Percentiles rank a stretch among this genome's conserved stretches.
Evolutionary conservation across 2,888 invertebrate species (phyloP).

Genomic region (Glaucopsyche alexis): DNA sequence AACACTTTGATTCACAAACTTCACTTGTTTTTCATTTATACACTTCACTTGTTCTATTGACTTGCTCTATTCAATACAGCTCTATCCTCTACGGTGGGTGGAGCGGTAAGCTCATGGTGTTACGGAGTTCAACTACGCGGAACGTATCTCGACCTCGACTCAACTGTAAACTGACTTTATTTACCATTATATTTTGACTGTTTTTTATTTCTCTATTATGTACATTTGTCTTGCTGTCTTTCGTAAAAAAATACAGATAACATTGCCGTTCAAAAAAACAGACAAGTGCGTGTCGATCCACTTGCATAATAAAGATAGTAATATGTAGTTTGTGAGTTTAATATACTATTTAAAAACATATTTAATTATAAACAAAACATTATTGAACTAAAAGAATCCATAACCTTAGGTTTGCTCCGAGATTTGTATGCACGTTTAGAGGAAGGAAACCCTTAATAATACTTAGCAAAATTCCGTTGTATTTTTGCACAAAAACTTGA

Average conservation of each 20-base stretch:
- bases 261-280: not conserved
- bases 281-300: not conserved
- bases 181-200: slow-evolving; percentile 3
- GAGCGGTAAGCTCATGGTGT: not conserved
- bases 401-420: not conserved
- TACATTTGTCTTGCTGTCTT: too few relatives aligned
- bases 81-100: not conserved
- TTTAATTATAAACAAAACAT: not conserved
- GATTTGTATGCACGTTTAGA: not conserved
- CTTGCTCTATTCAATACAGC: not conserved
- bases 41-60: too few relatives aligned
- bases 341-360: too few relatives aligned
- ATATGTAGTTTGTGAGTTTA: not conserved
- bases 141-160: not conserved
- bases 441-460: not conserved
- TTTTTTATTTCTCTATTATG: not conserved
- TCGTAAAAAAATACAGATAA: not conserved
- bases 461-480: not conserved
- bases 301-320: not conserved
- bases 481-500: not conserved
- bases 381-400: not conserved
- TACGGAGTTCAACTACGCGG: not conserved
- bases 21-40: too few relatives aligned
- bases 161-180: not conserved
- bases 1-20: too few relatives aligned